Percentiles rank a stretch among this genome's conserved stretches.
These are phyloP conservation scores for Tipula lateralis DNA, from an alignment of 2,888 invertebrate species.

Conservation along the genomic window DNA sequence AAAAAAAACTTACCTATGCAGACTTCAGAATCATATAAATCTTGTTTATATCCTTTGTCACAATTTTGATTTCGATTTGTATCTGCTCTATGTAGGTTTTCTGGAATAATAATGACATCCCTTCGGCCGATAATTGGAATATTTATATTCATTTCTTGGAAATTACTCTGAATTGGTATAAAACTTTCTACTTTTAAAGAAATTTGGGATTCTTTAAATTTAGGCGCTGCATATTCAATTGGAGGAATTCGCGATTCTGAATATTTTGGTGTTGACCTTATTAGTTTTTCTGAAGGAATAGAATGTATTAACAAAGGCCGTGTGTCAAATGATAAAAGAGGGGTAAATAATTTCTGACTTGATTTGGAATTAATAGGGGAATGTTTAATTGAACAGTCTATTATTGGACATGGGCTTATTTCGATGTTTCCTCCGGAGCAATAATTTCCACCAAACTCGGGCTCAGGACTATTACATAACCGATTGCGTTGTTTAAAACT, in stretches of 20 bases:
- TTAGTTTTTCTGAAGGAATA: background rate
- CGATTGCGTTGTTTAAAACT: conserved; percentile 39
- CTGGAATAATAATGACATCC: background rate
- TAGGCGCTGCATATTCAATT: background rate
- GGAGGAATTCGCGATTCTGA: background rate
- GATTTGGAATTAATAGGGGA: background rate
- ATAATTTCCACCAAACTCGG: conserved; percentile 45
- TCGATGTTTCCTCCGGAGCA: conserved; percentile 42
- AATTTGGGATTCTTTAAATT: background rate
- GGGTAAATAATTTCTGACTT: background rate
- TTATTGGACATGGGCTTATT: conserved; percentile 33
- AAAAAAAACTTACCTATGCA: conserved; percentile 28
- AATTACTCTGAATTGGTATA: background rate
- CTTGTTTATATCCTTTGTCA: background rate
- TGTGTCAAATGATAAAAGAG: background rate
- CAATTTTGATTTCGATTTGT: background rate
- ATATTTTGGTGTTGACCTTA: background rate
- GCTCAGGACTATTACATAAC: conserved; percentile 43
- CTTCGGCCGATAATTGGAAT: background rate
- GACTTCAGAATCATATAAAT: background rate
- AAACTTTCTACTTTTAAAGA: background rate
- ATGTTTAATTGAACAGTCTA: background rate
- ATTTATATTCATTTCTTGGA: background rate
- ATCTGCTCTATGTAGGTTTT: background rate
- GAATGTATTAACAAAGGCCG: background rate